Evolutionary conservation across 2,797 vertebrate species (phyloP), one percentile per base, ranked within the genome.

Genomic region (Channallabes apus): DNA sequence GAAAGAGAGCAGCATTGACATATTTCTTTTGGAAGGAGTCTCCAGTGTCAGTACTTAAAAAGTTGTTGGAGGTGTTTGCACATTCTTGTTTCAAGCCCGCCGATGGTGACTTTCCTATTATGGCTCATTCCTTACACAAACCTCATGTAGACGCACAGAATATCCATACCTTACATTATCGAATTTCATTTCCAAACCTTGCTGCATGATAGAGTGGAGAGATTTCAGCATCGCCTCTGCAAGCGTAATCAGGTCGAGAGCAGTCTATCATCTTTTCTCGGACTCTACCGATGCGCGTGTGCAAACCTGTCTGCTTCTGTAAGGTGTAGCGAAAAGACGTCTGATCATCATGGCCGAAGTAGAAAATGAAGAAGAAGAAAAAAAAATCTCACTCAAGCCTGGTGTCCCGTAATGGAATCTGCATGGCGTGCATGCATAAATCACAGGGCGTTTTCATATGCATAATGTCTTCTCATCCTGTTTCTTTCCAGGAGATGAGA

Each of bases 381-480:
- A 8, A 59, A 71, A 20, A 62, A 96, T 97, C 96, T 97, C 96
- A 97, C 97, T 97, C 97, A 96, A 97, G 96, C 96, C 94, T 95
- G 95, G 95, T 96, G 96, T 97, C 95, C 97, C 95, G 94, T 98
- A 99, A 99, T 98, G 97, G 97, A 99, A 99, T 99, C 97, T 99
- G 97, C 97, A 98, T 97, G 96, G 98, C 98, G 97, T 98, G 97
- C 97, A 98, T 98, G 97, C 96, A 99, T 99, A 99, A 99, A 99
- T 99, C 97, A 98, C 97, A 97, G 96, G 97, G 97, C 96, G 97
- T 98, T 98, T 99, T 98, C 98, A 98, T 98, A 98, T 98, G 97
- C 97, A 98, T 98, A 98, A 98, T 98, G 97, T 97, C 97, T 97
- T 97, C 96, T 96, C 94, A 96, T 95, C 95, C 96, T 94, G 95